Evolutionary conservation across 1,140 invertebrate species (phyloP).

Genomic region (Laupala kohalensis): DNA sequence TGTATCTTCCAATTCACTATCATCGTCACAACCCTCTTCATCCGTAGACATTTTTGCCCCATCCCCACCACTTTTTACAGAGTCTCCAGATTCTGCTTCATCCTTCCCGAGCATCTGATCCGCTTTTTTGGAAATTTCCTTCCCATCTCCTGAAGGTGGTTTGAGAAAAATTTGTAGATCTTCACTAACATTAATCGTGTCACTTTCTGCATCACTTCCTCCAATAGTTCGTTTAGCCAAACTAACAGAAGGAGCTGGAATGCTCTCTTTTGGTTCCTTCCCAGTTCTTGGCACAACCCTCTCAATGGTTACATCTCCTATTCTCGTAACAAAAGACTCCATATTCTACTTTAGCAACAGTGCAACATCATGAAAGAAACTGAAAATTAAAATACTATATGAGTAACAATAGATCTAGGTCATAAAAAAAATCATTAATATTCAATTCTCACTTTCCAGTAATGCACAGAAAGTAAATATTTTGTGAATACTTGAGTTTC

Average conservation of each 20-base stretch:
- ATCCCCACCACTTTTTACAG: background rate
- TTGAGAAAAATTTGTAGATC: slow-evolving; percentile 9
- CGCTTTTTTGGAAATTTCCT: background rate
- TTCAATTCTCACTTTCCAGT: no score
- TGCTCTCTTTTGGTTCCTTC: background rate
- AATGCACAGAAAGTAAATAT: no score
- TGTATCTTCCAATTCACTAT: slow-evolving; percentile 18
- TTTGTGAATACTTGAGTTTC: no score
- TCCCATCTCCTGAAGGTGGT: slow-evolving; percentile 3
- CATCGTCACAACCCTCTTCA: slow-evolving; percentile 10
- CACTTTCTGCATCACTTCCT: background rate
- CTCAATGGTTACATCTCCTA: slow-evolving; percentile 39
- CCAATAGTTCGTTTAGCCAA: background rate
- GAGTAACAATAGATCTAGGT: no score
- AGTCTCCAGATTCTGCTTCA: background rate
- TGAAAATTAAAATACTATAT: no score
- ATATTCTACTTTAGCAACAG: slow-evolving; percentile 7
- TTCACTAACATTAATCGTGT: slow-evolving; percentile 7
- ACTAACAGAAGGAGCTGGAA: slow-evolving; percentile 4
- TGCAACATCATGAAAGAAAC: no score
- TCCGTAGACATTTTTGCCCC: slow-evolving; percentile 4
- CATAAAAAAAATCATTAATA: no score
- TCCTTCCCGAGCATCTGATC: background rate
- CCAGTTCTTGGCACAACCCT: slow-evolving; percentile 25
- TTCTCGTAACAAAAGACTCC: slow-evolving; percentile 29